Conservation (phyloP, 2,797 vertebrate genomes). For the Melanogrammus aeglefinus region DNA sequence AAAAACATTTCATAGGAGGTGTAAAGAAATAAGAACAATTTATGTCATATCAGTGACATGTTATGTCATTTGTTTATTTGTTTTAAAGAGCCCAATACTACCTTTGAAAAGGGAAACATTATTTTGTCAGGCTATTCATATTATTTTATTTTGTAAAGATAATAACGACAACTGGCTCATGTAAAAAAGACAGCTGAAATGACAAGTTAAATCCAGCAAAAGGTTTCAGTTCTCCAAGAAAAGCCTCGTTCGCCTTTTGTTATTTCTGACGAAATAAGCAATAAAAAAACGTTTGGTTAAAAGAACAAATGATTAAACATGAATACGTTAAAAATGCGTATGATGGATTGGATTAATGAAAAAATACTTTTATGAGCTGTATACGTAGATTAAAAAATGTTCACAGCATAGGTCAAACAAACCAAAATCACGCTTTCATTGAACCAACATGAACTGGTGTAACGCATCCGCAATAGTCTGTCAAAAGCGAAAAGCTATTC, state of each 20-base stretch:
- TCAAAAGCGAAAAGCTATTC: background rate
- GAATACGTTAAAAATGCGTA: background rate
- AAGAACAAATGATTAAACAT: background rate
- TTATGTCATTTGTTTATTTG: background rate
- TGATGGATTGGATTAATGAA: background rate
- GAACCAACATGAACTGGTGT: no score
- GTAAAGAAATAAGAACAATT: background rate
- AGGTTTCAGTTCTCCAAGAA: no score
- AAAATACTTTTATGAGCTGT: no score
- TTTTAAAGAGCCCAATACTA: background rate
- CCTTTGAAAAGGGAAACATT: background rate
- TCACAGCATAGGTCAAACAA: no score
- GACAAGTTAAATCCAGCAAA: background rate
- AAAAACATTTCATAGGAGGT: background rate
- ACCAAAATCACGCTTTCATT: no score
- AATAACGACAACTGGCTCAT: background rate
- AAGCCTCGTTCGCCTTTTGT: background rate
- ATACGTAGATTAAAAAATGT: no score
- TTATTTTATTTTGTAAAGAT: background rate
- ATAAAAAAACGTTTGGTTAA: background rate
- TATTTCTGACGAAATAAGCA: background rate
- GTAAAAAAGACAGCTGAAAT: background rate
- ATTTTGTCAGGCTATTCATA: background rate
- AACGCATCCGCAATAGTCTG: no score
- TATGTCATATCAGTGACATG: no score